These are phyloP conservation scores for Pterobdella sp. DNA, from an alignment of 2,888 invertebrate genomes.

Conservation along the genomic window DNA sequence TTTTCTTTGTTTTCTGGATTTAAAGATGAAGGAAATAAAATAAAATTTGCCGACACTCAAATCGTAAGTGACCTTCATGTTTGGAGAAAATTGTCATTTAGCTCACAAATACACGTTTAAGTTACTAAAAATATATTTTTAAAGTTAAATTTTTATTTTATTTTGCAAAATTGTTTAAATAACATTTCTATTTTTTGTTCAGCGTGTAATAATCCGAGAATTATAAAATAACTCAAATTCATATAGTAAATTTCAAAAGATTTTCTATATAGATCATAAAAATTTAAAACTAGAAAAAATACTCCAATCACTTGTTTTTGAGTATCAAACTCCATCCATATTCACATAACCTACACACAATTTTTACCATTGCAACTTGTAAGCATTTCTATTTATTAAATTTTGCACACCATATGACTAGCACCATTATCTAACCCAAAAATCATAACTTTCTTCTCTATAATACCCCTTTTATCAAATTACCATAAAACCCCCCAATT, in stretches of 20 bases:
- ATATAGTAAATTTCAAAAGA: neutral
- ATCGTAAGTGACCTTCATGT: constrained; percentile 12
- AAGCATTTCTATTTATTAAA: too few species aligned
- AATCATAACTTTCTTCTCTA: too few species aligned
- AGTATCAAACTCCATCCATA: too few species aligned
- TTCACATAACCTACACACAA: too few species aligned
- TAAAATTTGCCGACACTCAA: neutral
- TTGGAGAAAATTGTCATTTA: neutral
- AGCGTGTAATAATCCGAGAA: neutral
- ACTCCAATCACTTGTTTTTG: too few species aligned
- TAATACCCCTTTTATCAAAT: too few species aligned
- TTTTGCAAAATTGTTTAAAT: neutral
- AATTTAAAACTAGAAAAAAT: too few species aligned
- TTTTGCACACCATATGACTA: too few species aligned
- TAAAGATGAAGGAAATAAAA: neutral
- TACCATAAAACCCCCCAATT: too few species aligned
- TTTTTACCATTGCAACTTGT: too few species aligned
- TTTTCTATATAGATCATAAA: neutral
- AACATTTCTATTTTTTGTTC: neutral
- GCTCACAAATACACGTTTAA: neutral
- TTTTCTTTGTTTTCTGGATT: neutral
- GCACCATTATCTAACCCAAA: too few species aligned
- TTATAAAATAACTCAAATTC: neutral
- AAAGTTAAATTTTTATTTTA: neutral
- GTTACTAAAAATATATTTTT: neutral